phyloP scores from a whole-genome alignment of 2,888 invertebrate genomes.

The Cecidostiba fungosa region DNA sequence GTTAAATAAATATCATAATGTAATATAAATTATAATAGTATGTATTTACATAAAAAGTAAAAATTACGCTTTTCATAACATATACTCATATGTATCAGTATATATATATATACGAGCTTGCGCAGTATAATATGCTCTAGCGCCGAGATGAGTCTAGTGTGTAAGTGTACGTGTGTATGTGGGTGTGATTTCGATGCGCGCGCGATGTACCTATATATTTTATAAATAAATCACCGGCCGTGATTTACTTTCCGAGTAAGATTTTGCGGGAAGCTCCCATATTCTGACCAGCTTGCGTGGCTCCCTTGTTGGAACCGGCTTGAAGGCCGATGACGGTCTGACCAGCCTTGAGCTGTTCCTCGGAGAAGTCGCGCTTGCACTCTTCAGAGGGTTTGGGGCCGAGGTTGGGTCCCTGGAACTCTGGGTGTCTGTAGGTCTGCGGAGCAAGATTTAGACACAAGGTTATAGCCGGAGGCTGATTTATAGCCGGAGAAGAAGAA shows the following conservation, averaged over 20 bases:
- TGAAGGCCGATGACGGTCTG: constrained; percentile 95
- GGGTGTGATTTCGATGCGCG: not conserved
- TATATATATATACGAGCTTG: not conserved
- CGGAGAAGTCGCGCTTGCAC: constrained; percentile 96
- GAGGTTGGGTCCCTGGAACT: constrained; percentile 92
- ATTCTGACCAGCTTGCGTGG: constrained; percentile 94
- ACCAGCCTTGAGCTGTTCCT: constrained; percentile 94
- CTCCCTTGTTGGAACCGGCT: constrained; percentile 98
- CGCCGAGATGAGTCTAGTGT: not conserved
- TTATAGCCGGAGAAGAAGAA: no score
- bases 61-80: constrained; percentile 52
- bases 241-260: constrained; percentile 90
- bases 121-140: not conserved
- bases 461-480: not conserved
- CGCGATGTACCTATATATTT: no score
- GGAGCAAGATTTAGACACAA: not conserved
- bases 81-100: not conserved
- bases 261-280: constrained; percentile 95
- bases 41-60: constrained; percentile 67
- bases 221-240: no score
- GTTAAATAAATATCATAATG: constrained; percentile 64
- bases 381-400: constrained; percentile 97
- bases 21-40: constrained; percentile 53
- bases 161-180: not conserved
- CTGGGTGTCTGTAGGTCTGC: constrained; percentile 92